Percentiles rank a stretch among this genome's conserved stretches.
Conservation (phyloP, 2,113 vertebrate genomes). For the Labrus mixtus region DNA sequence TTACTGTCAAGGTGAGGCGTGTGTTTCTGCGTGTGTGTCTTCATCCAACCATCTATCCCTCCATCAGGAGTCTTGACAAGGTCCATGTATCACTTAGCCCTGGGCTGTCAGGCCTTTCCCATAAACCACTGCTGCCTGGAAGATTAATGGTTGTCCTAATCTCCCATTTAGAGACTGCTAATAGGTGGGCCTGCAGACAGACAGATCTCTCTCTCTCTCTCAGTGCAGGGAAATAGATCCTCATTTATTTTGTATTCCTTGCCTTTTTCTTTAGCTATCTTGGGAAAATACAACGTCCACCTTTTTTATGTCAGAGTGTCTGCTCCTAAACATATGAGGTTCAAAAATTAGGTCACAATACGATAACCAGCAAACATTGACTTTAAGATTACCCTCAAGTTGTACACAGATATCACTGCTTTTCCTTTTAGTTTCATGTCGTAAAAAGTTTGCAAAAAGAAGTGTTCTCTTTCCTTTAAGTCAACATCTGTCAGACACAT, state of each 20-base stretch:
- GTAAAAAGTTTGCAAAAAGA: no score
- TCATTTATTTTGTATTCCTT: constrained; percentile 3
- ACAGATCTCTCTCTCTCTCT: background rate
- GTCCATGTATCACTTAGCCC: constrained; percentile 74
- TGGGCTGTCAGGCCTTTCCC: constrained; percentile 61
- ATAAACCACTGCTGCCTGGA: constrained; percentile 53
- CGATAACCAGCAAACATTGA: background rate
- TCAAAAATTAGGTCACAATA: background rate
- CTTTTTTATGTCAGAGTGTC: background rate
- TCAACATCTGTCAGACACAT: no score
- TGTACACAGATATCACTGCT: no score
- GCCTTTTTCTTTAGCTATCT: background rate
- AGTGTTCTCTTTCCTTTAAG: no score
- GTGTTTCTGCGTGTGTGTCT: constrained; percentile 22
- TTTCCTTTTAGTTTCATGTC: no score
- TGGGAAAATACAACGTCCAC: background rate
- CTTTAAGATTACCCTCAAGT: no score
- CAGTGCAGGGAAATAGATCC: background rate
- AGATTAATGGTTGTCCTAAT: constrained; percentile 73
- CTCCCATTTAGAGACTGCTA: constrained; percentile 57
- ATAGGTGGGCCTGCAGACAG: constrained; percentile 54
- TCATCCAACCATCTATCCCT: constrained; percentile 53
- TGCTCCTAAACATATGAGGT: background rate
- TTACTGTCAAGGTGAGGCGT: constrained; percentile 2
- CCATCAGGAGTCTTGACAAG: constrained; percentile 69